Evolutionary conservation across 35 echinoderm and acorn worm genomes (phyloP).

Genomic region (Lytechinus variegatus): DNA sequence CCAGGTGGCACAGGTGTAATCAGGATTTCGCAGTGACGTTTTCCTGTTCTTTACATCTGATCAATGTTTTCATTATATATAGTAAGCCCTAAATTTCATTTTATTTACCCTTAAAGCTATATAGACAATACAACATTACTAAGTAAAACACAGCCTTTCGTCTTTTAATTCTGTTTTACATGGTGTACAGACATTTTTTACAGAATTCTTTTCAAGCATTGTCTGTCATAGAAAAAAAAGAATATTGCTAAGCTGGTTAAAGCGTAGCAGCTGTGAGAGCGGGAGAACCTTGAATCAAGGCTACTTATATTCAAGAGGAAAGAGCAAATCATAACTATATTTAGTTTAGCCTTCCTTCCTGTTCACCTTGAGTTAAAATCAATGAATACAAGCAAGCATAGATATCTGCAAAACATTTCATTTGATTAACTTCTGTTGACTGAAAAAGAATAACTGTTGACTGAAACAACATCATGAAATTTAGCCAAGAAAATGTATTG

Average conservation of each 20-base stretch:
- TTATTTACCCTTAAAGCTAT: too few relatives aligned
- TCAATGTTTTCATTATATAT: not conserved
- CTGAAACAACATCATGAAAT: too few relatives aligned
- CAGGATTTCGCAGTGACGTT: too few relatives aligned
- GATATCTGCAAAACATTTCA: not conserved
- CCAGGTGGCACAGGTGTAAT: not conserved
- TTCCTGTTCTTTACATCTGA: not conserved
- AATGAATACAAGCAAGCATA: not conserved
- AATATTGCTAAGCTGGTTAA: not conserved
- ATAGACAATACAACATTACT: not conserved
- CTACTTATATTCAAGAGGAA: not conserved
- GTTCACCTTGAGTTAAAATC: not conserved
- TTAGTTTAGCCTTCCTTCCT: constrained; percentile 11
- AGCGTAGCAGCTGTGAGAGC: not conserved
- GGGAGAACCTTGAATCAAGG: not conserved
- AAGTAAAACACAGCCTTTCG: not conserved
- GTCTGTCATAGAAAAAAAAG: not conserved
- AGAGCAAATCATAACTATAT: constrained; percentile 8
- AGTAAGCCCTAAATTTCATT: not conserved
- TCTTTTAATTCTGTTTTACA: not conserved
- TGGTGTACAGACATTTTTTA: not conserved
- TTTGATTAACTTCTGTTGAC: not conserved
- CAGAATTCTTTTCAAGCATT: not conserved
- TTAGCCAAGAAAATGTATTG: too few relatives aligned
- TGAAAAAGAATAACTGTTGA: too few relatives aligned